phyloP scores from a whole-genome alignment of 2,113 vertebrate species.

The Chamaetylas fuelleborni region DNA sequence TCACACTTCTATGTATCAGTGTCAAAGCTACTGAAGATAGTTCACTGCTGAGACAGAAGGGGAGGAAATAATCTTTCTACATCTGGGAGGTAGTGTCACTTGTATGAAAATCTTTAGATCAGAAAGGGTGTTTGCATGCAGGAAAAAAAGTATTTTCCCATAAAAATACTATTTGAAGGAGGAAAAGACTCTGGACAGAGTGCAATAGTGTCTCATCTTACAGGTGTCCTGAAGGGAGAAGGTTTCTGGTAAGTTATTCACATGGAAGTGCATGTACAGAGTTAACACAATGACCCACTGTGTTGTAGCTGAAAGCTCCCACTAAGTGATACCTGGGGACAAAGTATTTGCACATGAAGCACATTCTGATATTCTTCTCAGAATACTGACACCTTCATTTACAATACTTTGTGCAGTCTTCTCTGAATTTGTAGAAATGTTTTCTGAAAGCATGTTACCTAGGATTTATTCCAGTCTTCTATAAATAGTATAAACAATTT shows the following conservation, averaged over 20 bases:
- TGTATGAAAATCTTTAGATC: not conserved
- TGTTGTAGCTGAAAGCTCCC: fast-evolving
- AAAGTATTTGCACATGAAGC: not conserved
- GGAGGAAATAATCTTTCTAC: not conserved
- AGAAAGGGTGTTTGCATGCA: not conserved
- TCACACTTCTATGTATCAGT: conserved; percentile 43
- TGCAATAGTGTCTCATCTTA: not conserved
- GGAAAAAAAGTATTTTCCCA: not conserved
- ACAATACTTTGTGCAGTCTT: not conserved
- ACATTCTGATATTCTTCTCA: not conserved
- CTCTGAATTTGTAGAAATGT: not conserved
- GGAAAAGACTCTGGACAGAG: not conserved
- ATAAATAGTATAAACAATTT: not conserved
- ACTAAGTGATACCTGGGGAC: fast-evolving
- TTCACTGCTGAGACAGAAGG: not conserved
- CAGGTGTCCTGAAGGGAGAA: not conserved
- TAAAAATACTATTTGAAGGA: not conserved
- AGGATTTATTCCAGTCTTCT: not conserved
- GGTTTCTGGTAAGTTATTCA: not conserved
- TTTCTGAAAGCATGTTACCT: not conserved
- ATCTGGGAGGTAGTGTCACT: not conserved
- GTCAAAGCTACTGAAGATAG: conserved; percentile 36
- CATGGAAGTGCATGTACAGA: fast-evolving
- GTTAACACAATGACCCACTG: fast-evolving
- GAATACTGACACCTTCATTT: not conserved